phyloP scores from a whole-genome alignment of 1,140 invertebrate species.

The Caenorhabditis brenneri region DNA sequence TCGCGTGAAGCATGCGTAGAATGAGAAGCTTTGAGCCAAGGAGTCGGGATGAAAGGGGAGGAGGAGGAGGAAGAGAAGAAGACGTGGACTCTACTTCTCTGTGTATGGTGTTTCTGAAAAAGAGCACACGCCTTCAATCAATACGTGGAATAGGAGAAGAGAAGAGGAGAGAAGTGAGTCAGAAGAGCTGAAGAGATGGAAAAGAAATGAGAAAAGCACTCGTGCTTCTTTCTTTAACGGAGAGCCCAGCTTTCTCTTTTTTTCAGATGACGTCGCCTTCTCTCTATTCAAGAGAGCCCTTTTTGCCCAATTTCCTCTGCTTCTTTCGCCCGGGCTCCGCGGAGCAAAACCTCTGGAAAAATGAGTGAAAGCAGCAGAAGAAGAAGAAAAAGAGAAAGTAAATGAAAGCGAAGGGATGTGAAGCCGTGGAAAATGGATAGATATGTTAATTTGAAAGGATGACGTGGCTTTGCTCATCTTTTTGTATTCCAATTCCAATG shows the following conservation, averaged over 20 bases:
- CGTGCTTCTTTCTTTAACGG: not conserved
- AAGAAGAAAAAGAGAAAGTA: not conserved
- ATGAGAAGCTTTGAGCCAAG: not conserved
- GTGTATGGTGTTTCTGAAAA: not conserved
- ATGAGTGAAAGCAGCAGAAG: too few relatives aligned
- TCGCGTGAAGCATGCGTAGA: constrained; percentile 29
- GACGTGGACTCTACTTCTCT: not conserved
- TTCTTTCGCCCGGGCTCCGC: not conserved
- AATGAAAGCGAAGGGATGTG: not conserved
- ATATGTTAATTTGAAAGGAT: not conserved
- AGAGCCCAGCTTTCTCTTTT: not conserved
- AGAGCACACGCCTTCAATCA: not conserved
- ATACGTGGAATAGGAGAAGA: not conserved
- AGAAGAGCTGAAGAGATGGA: not conserved
- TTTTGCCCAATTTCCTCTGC: not conserved
- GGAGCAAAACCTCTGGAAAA: not conserved
- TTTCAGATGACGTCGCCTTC: constrained; percentile 27
- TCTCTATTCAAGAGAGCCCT: not conserved
- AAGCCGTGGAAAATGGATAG: not conserved
- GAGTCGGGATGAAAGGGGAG: not conserved
- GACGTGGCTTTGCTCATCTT: not conserved
- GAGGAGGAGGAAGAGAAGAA: not conserved
- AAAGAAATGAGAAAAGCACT: not conserved
- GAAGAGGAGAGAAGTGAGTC: not conserved
- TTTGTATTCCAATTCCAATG: not conserved